Conservation (phyloP, 1,140 invertebrate species). For the Calephelis virginiensis region DNA sequence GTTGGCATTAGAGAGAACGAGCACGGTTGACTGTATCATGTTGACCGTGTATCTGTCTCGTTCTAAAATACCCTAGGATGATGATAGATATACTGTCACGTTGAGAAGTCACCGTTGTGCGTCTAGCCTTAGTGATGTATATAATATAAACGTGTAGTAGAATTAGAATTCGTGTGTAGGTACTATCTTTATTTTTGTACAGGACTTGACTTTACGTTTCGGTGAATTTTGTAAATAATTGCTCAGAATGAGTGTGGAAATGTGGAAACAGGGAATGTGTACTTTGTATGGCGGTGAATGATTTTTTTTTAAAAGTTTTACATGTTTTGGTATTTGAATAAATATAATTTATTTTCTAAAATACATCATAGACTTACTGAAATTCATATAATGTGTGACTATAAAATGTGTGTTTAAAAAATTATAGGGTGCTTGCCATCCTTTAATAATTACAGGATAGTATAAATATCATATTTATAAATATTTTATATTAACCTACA, state of each 20-base stretch:
- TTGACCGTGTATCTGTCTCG: too few relatives aligned
- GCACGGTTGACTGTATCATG: too few relatives aligned
- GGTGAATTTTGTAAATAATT: slow-evolving; percentile 49
- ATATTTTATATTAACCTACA: too few relatives aligned
- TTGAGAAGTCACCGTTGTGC: too few relatives aligned
- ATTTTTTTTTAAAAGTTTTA: neutral
- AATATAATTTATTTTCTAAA: neutral
- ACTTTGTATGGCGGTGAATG: neutral
- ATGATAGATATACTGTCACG: too few relatives aligned
- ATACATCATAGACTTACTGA: neutral
- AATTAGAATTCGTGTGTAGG: slow-evolving; percentile 35
- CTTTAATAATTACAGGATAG: too few relatives aligned
- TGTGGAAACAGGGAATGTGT: slow-evolving; percentile 16
- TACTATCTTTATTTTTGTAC: slow-evolving; percentile 63
- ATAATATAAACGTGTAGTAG: slow-evolving; percentile 30
- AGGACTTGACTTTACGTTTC: slow-evolving; percentile 34
- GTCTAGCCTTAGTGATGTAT: slow-evolving; percentile 26
- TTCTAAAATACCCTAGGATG: too few relatives aligned
- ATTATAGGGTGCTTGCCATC: too few relatives aligned
- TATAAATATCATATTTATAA: too few relatives aligned
- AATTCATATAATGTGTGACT: neutral
- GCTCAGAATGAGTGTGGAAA: slow-evolving; percentile 28
- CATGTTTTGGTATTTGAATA: neutral
- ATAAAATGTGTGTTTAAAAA: too few relatives aligned
- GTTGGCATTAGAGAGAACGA: neutral